phyloP scores from a whole-genome alignment of 2,797 vertebrate species.

The Poecilia wingei region DNA sequence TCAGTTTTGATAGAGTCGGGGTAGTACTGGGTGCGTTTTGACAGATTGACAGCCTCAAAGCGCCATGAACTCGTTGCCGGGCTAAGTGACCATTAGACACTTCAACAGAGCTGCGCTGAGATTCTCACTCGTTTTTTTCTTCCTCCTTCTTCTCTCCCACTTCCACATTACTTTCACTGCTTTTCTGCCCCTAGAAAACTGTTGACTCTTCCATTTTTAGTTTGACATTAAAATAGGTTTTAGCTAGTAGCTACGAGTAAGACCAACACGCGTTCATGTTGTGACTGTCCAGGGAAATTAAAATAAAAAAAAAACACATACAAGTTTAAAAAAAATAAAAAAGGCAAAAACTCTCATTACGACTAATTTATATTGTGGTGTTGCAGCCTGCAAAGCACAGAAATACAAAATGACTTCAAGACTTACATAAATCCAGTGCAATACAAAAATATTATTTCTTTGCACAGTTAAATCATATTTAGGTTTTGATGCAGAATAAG shows the following conservation, averaged over 20 bases:
- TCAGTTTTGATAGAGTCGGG: constrained; percentile 33
- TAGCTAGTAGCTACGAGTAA: neutral
- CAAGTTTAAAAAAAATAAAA: neutral
- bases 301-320: neutral
- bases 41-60: constrained; percentile 72
- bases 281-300: neutral
- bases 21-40: constrained; percentile 59
- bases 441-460: neutral
- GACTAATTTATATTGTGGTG: neutral
- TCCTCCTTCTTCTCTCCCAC: neutral
- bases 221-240: neutral
- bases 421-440: neutral
- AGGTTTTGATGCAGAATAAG: neutral
- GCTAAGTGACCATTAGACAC: constrained; percentile 78
- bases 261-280: neutral
- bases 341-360: neutral
- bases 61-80: constrained; percentile 69
- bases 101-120: constrained; percentile 38
- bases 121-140: constrained; percentile 20
- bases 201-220: neutral
- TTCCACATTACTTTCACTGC: constrained; percentile 18
- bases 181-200: constrained; percentile 12
- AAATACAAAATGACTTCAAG: neutral
- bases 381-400: neutral
- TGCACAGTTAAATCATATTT: neutral